These are phyloP conservation scores for Dendrolimus punctatus DNA, from an alignment of 1,140 invertebrate genomes.

Conservation along the genomic window DNA sequence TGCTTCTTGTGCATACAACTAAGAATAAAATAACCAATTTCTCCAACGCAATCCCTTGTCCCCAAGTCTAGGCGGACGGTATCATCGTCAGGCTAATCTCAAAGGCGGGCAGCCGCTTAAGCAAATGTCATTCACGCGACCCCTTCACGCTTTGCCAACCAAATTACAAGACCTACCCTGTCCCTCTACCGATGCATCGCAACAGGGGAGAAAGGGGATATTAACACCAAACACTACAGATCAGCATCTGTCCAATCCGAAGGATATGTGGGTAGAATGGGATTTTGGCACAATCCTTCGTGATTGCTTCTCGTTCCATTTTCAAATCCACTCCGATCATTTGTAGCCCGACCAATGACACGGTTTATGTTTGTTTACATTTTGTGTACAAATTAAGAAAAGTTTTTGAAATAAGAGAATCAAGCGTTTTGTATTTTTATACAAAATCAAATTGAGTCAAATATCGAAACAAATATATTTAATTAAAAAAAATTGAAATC, in stretches of 20 bases:
- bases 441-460: no score
- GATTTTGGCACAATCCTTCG: slow-evolving; percentile 32
- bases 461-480: no score
- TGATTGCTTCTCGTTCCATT: slow-evolving; percentile 38
- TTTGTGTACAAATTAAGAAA: slow-evolving; percentile 8
- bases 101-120: slow-evolving; percentile 39
- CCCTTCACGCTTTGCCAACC: slow-evolving; percentile 28
- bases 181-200: slow-evolving; percentile 4
- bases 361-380: slow-evolving; percentile 21
- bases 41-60: slow-evolving; percentile 13
- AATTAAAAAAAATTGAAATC: no score
- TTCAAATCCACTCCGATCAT: slow-evolving; percentile 33
- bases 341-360: slow-evolving; percentile 17
- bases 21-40: no score
- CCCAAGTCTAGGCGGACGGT: slow-evolving; percentile 21
- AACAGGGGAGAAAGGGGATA: slow-evolving; percentile 10
- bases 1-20: no score
- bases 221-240: slow-evolving; percentile 6
- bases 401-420: neutral
- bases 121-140: slow-evolving; percentile 47
- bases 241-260: slow-evolving; percentile 13
- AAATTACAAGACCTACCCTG: slow-evolving; percentile 18
- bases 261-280: slow-evolving; percentile 33
- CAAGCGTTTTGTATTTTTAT: no score
- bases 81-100: slow-evolving; percentile 42